These are phyloP conservation scores for Drosophila sproati DNA, from an alignment of 1,140 invertebrate genomes.

Conservation along the genomic window DNA sequence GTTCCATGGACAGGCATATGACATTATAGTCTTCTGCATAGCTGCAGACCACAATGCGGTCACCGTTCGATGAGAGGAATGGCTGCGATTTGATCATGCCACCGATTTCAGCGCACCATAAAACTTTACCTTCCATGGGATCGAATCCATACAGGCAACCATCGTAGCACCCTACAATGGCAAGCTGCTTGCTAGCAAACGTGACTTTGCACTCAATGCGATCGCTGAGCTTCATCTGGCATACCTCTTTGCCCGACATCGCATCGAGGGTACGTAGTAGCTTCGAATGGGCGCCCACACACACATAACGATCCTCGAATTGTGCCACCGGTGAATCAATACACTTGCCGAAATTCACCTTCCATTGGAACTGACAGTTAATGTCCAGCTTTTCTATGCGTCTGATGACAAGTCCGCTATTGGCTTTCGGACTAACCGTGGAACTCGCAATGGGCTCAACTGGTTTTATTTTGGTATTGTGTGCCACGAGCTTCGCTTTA, in stretches of 20 bases:
- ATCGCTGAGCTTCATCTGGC: slow-evolving; percentile 84
- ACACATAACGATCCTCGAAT: slow-evolving; percentile 59
- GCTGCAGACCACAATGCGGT: slow-evolving; percentile 67
- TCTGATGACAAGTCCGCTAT: slow-evolving; percentile 46
- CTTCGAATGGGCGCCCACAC: slow-evolving; percentile 77
- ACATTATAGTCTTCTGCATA: slow-evolving; percentile 77
- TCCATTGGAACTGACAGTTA: slow-evolving; percentile 77
- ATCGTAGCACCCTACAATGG: slow-evolving; percentile 86
- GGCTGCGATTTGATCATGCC: slow-evolving; percentile 86
- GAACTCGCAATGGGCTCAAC: slow-evolving; percentile 19
- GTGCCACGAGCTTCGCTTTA: slow-evolving; percentile 55
- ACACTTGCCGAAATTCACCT: slow-evolving; percentile 86
- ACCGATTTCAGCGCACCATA: slow-evolving; percentile 85
- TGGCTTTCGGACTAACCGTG: not conserved
- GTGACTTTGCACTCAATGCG: slow-evolving; percentile 86
- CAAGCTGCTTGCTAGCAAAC: slow-evolving; percentile 52
- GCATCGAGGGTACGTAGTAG: slow-evolving; percentile 58
- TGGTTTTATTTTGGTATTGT: slow-evolving; percentile 60
- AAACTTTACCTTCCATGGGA: slow-evolving; percentile 78
- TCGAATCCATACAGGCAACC: slow-evolving; percentile 85
- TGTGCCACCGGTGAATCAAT: slow-evolving; percentile 86
- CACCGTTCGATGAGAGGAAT: slow-evolving; percentile 46
- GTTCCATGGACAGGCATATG: slow-evolving; percentile 63
- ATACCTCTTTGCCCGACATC: slow-evolving; percentile 64
- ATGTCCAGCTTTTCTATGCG: slow-evolving; percentile 50